phyloP scores from a whole-genome alignment of 2,113 vertebrate species.

The Upupa epops region DNA sequence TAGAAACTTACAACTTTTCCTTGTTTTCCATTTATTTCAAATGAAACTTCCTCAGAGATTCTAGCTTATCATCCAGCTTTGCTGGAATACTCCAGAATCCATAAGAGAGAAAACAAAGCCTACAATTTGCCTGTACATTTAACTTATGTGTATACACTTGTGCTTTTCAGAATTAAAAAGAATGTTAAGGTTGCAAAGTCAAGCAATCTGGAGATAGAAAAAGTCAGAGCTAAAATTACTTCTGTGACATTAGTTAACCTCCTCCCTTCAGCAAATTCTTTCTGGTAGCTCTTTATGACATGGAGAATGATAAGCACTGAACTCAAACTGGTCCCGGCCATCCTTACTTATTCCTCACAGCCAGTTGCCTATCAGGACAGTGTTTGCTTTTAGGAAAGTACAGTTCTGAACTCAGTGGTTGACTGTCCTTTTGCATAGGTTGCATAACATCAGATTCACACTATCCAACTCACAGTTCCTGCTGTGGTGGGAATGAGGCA shows the following conservation, averaged over 20 bases:
- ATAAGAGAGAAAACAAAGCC: neutral
- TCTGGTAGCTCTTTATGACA: neutral
- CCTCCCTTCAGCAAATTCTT: neutral
- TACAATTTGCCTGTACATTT: neutral
- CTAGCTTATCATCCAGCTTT: neutral
- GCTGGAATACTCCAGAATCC: neutral
- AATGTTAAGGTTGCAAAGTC: neutral
- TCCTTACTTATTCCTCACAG: neutral
- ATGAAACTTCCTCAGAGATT: neutral
- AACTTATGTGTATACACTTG: neutral
- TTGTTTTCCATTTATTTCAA: neutral
- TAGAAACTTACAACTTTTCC: neutral
- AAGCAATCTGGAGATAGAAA: neutral
- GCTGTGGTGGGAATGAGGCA: neutral
- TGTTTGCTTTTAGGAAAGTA: neutral
- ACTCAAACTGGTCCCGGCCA: neutral
- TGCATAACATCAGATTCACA: neutral
- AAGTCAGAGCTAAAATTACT: neutral
- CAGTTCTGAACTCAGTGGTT: neutral
- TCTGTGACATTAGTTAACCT: neutral
- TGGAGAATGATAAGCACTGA: neutral
- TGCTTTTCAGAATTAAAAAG: neutral
- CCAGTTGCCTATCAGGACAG: neutral
- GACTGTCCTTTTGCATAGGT: neutral
- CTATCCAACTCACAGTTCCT: neutral